Conservation (phyloP, 1,140 invertebrate genomes). For the Tetramorium simillimum region DNA sequence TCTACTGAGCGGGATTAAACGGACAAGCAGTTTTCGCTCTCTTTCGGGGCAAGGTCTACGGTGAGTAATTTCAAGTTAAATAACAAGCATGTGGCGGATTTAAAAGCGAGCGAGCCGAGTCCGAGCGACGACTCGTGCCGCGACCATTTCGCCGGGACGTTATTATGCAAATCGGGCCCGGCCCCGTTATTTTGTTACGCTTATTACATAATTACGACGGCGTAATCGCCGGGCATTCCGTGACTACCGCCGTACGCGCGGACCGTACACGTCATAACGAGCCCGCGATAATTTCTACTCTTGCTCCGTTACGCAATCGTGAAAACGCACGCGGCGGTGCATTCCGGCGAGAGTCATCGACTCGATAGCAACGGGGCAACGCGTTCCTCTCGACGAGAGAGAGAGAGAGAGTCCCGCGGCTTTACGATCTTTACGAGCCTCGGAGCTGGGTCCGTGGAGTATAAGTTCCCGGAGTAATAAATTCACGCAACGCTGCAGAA, state of each 20-base stretch:
- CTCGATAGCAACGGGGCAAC: neutral
- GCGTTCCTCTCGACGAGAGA: neutral
- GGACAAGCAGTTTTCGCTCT: neutral
- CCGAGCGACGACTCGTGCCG: neutral
- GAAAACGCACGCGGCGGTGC: conserved; percentile 27
- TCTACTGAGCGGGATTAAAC: neutral
- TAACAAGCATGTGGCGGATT: conserved; percentile 4
- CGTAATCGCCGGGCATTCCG: conserved; percentile 38
- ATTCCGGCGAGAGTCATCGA: conserved; percentile 20
- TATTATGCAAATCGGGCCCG: conserved; percentile 36
- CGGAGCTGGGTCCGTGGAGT: neutral
- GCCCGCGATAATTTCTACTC: conserved; percentile 40
- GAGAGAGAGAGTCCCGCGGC: too few relatives aligned
- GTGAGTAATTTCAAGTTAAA: conserved; percentile 34
- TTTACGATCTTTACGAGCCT: conserved; percentile 5
- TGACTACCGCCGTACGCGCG: conserved; percentile 21
- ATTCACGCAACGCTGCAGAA: conserved; percentile 24
- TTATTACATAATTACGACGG: conserved; percentile 44
- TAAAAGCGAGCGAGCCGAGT: neutral
- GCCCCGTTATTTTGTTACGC: conserved; percentile 11
- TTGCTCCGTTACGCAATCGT: conserved; percentile 38
- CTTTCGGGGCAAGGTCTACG: neutral
- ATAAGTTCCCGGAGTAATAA: neutral
- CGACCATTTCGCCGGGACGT: conserved; percentile 11
- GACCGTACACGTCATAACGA: conserved; percentile 23